Evolutionary conservation across 2,888 invertebrate species (phyloP).

Genomic region (Synergus itoensis): DNA sequence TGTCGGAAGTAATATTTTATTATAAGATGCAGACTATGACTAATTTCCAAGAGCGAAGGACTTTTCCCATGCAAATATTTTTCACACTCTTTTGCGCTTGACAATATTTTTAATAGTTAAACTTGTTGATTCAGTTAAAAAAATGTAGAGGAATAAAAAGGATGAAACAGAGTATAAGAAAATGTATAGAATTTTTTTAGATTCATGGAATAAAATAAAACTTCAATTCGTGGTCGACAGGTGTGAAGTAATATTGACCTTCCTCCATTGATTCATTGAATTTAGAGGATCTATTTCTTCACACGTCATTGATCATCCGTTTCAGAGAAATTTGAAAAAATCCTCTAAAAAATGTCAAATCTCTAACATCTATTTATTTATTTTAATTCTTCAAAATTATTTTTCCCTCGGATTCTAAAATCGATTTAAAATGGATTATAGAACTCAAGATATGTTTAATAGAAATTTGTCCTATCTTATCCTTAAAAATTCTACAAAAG

Average conservation of each 20-base stretch:
- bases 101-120: not conserved
- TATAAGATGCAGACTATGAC: not conserved
- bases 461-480: no score
- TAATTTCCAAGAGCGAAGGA: not conserved
- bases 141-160: not conserved
- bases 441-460: no score
- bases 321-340: conserved; percentile 13
- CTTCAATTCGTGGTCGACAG: not conserved
- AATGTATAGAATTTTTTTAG: not conserved
- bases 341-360: not conserved
- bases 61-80: not conserved
- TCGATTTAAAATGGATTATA: no score
- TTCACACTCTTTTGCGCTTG: not conserved
- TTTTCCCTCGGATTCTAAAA: no score
- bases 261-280: conserved; percentile 14
- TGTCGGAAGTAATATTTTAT: not conserved
- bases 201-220: conserved; percentile 5
- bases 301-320: conserved; percentile 45
- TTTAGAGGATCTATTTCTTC: conserved; percentile 45
- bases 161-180: no score
- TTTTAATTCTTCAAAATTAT: no score
- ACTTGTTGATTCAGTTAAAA: not conserved
- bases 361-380: not conserved
- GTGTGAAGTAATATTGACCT: conserved; percentile 31
- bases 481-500: no score